Evolutionary conservation across 1,140 invertebrate genomes (phyloP).

Genomic region (Oryzaephilus surinamensis): DNA sequence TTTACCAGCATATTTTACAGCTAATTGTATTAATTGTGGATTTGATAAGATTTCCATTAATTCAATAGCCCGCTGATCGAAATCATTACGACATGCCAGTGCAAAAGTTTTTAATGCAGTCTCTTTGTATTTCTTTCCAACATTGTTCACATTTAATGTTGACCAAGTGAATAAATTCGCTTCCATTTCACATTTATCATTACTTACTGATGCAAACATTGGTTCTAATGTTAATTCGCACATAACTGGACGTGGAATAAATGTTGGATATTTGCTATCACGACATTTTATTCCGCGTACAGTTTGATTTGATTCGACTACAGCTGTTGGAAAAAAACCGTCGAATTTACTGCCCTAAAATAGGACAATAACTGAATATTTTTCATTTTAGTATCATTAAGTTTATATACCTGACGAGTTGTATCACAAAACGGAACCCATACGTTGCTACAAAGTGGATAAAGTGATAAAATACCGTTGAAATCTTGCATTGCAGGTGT

Average conservation of each 20-base stretch:
- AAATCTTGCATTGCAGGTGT: conserved; percentile 59
- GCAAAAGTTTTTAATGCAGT: conserved; percentile 84
- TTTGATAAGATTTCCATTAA: conserved; percentile 73
- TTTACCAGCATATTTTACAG: conserved; percentile 76
- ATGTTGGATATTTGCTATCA: conserved; percentile 75
- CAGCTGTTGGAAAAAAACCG: conserved; percentile 68
- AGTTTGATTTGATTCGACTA: conserved; percentile 64
- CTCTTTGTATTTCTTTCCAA: conserved; percentile 56
- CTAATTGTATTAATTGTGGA: conserved; percentile 65
- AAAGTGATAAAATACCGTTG: conserved; percentile 54
- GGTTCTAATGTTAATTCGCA: conserved; percentile 57
- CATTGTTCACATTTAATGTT: conserved; percentile 46
- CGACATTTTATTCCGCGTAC: conserved; percentile 78
- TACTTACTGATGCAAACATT: conserved; percentile 70
- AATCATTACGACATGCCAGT: conserved; percentile 67
- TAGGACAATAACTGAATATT: not conserved
- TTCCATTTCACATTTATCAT: conserved; percentile 75
- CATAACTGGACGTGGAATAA: conserved; percentile 72
- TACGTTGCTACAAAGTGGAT: conserved; percentile 46
- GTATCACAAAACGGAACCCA: conserved; percentile 77
- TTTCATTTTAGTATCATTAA: not conserved
- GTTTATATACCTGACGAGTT: conserved; percentile 45
- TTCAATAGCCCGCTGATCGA: conserved; percentile 77
- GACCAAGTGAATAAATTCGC: conserved; percentile 58
- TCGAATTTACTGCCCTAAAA: conserved; percentile 64